phyloP scores from a whole-genome alignment of 2,888 invertebrate genomes.

The Idaea straminata region DNA sequence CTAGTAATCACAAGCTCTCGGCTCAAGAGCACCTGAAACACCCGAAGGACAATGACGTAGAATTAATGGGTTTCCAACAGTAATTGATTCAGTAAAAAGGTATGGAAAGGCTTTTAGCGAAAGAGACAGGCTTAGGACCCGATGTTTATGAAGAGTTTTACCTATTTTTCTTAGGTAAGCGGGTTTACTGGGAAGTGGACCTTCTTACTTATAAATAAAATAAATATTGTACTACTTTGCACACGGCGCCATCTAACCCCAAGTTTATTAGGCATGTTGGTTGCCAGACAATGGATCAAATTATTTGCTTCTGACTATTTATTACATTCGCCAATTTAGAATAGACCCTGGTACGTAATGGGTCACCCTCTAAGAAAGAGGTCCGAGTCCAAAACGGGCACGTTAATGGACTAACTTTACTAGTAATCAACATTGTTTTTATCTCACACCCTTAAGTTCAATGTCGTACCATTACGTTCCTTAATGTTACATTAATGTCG shows the following conservation, averaged over 20 bases:
- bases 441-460: neutral
- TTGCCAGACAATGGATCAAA: no score
- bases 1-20: neutral
- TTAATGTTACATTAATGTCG: neutral
- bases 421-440: constrained; percentile 1
- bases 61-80: constrained; percentile 39
- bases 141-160: neutral
- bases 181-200: neutral
- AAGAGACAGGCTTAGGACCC: neutral
- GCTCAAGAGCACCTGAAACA: neutral
- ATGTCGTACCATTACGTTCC: neutral
- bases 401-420: neutral
- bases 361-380: no score
- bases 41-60: constrained; percentile 36
- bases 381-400: no score
- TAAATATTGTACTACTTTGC: no score
- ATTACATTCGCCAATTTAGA: no score
- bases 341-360: no score
- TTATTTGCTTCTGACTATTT: no score
- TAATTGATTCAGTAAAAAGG: constrained; percentile 11
- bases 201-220: neutral
- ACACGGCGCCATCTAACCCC: no score
- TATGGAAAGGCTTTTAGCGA: neutral
- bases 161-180: neutral
- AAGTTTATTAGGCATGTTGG: no score